Percentiles rank a stretch among this genome's conserved stretches.
Conservation (phyloP, 2,113 vertebrate species). For the Nerophis lumbriciformis region DNA sequence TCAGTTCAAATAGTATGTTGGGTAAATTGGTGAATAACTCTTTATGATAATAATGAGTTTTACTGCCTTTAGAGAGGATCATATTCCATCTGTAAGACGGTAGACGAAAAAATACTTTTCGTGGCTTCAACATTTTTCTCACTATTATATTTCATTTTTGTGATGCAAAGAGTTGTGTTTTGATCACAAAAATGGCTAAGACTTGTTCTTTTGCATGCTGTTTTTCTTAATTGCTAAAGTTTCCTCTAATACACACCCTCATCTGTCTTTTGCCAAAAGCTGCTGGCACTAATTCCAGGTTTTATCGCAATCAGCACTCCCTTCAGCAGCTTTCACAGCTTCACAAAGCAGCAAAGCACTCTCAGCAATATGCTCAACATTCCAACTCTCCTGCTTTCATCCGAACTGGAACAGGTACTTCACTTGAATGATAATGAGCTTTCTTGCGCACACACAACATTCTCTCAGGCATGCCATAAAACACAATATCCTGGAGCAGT, state of each 20-base stretch:
- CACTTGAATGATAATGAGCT: not conserved
- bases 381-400: conserved; percentile 5
- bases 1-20: not conserved
- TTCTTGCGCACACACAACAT: not conserved
- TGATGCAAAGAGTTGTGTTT: not conserved
- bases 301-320: conserved; percentile 30
- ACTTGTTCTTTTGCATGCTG: not conserved
- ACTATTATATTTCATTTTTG: not conserved
- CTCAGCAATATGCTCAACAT: conserved; percentile 21
- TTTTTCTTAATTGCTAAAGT: not conserved
- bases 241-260: conserved; percentile 26
- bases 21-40: not conserved
- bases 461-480: not conserved
- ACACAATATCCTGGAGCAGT: not conserved
- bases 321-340: conserved; percentile 38
- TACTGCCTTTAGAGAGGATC: not conserved
- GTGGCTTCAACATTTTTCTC: not conserved
- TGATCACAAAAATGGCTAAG: not conserved
- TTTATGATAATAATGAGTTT: not conserved
- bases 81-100: not conserved
- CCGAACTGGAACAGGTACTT: not conserved
- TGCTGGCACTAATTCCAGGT: conserved; percentile 35
- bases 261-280: conserved; percentile 37
- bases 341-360: conserved; percentile 26
- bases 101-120: not conserved